Percentiles rank a stretch among this genome's conserved stretches.
Conservation (phyloP, 2,888 invertebrate species). For the Xanthia icteritia region DNA sequence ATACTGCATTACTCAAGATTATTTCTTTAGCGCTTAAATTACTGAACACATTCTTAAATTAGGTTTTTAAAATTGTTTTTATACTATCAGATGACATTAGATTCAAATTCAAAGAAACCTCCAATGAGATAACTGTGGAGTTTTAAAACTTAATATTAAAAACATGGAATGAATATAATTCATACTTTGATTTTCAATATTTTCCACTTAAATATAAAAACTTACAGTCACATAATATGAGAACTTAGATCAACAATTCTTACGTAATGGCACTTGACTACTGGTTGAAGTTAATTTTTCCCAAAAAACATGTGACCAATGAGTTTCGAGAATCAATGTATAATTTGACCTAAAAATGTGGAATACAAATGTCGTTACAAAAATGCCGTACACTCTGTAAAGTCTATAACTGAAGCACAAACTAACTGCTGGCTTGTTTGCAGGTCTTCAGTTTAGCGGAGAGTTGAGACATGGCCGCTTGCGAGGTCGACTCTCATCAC, state of each 20-base stretch:
- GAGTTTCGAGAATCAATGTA: constrained; percentile 73
- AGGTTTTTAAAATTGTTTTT: constrained; percentile 44
- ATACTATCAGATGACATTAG: constrained; percentile 37
- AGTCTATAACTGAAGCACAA: constrained; percentile 84
- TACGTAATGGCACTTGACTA: constrained; percentile 70
- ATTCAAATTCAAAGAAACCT: constrained; percentile 41
- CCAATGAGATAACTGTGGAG: constrained; percentile 39
- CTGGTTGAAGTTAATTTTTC: constrained; percentile 58
- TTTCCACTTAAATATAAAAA: constrained; percentile 51
- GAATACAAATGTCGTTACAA: constrained; percentile 80
- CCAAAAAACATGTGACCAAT: constrained; percentile 74
- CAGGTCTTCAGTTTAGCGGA: constrained; percentile 80
- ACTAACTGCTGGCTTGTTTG: constrained; percentile 66
- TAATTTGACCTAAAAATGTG: constrained; percentile 76
- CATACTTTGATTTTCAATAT: constrained; percentile 58
- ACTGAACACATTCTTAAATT: constrained; percentile 69
- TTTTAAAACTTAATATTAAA: constrained; percentile 68
- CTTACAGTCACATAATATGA: constrained; percentile 41
- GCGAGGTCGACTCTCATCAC: constrained; percentile 89
- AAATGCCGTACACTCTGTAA: constrained; percentile 81
- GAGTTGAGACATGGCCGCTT: constrained; percentile 91
- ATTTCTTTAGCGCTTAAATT: constrained; percentile 60
- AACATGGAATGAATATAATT: constrained; percentile 75
- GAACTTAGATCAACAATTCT: constrained; percentile 38
- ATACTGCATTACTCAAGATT: constrained; percentile 33